Conservation (phyloP, 2,888 invertebrate genomes). For the Epinotia nisella region DNA sequence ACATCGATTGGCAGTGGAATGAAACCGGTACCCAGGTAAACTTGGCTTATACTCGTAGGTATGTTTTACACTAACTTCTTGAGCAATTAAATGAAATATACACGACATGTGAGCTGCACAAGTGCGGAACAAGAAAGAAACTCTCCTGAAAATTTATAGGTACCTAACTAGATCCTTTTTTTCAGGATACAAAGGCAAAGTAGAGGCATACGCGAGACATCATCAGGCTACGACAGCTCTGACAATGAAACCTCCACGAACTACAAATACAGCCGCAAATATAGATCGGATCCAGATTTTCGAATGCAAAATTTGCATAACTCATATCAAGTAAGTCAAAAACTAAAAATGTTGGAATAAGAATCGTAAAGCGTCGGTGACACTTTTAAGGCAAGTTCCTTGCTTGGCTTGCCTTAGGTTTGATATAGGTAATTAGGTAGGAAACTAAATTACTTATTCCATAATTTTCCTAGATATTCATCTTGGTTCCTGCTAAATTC, state of each 20-base stretch:
- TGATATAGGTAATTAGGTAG: too few species aligned
- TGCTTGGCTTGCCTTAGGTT: neutral
- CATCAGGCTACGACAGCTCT: constrained; percentile 97
- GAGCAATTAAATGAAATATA: too few species aligned
- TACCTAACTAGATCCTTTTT: constrained; percentile 34
- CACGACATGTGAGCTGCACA: too few species aligned
- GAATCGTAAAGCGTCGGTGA: neutral
- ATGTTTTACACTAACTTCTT: too few species aligned
- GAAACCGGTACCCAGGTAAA: constrained; percentile 81
- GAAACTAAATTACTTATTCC: too few species aligned
- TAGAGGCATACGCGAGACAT: constrained; percentile 91
- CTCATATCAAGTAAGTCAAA: constrained; percentile 78
- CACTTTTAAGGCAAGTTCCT: neutral
- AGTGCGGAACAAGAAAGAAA: too few species aligned
- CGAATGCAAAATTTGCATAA: constrained; percentile 86
- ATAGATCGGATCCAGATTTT: constrained; percentile 95
- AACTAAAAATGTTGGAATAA: neutral
- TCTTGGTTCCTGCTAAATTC: neutral
- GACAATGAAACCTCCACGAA: constrained; percentile 90
- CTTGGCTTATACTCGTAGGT: too few species aligned
- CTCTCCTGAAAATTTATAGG: neutral
- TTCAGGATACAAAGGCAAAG: constrained; percentile 83
- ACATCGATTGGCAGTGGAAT: constrained; percentile 82
- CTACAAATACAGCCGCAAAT: constrained; percentile 88
- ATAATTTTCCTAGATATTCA: too few species aligned